These are phyloP conservation scores for Ormyrus thymus DNA, from an alignment of 2,888 invertebrate species.

Conservation along the genomic window DNA sequence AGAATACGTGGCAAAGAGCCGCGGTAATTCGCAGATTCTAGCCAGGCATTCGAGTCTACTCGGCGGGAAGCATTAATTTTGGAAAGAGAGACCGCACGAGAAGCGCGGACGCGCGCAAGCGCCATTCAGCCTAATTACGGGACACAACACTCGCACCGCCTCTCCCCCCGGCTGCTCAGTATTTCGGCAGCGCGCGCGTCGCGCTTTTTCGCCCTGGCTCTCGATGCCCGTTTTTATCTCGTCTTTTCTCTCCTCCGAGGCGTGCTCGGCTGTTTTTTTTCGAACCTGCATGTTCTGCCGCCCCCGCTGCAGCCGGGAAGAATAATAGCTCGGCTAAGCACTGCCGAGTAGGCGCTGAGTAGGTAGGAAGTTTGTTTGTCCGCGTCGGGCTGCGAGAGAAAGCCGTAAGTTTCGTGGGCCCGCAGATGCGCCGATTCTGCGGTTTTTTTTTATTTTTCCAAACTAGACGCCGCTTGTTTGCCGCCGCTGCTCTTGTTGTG, in stretches of 20 bases:
- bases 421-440: neutral
- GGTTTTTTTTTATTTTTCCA: conserved; percentile 14
- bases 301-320: conserved; percentile 10
- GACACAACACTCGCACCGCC: neutral
- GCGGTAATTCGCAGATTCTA: neutral
- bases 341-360: conserved; percentile 47
- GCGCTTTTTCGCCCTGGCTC: neutral
- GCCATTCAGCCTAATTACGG: conserved; percentile 40
- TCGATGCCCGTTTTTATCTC: conserved; percentile 13
- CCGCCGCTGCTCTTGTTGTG: conserved; percentile 15
- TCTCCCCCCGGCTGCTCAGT: neutral
- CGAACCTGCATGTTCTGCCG: neutral
- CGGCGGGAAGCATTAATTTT: conserved; percentile 10
- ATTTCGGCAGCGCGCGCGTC: neutral
- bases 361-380: conserved; percentile 51
- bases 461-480: neutral
- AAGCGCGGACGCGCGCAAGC: neutral
- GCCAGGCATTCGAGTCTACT: neutral
- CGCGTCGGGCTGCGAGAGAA: conserved; percentile 1
- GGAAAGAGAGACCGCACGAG: neutral
- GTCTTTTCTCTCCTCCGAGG: conserved; percentile 8
- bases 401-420: conserved; percentile 6
- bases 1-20: neutral
- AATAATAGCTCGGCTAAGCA: conserved; percentile 33
- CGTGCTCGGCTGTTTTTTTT: neutral